phyloP scores from a whole-genome alignment of 2,113 vertebrate species.

The Chionodraco myersi region DNA sequence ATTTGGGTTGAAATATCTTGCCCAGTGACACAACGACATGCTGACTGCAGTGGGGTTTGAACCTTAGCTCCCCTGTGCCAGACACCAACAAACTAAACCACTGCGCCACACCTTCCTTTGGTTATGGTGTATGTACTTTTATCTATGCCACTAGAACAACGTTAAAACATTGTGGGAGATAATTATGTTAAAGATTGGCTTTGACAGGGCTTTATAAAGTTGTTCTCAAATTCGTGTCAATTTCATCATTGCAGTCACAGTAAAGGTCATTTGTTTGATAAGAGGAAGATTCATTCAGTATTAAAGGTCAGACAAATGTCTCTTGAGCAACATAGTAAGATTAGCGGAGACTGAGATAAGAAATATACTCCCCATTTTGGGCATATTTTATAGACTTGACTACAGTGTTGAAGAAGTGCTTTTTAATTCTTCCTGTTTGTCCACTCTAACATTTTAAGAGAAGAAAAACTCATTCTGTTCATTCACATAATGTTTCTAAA shows the following conservation, averaged over 20 bases:
- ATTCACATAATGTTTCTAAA: background rate
- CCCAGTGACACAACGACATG: too few relatives aligned
- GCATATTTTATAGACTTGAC: background rate
- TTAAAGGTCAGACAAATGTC: constrained; percentile 58
- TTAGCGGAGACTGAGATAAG: constrained; percentile 35
- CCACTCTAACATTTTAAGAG: background rate
- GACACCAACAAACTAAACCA: too few relatives aligned
- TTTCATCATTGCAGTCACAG: constrained; percentile 22
- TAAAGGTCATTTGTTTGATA: constrained; percentile 53
- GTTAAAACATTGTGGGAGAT: constrained; percentile 13
- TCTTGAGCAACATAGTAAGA: background rate
- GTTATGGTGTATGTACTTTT: background rate
- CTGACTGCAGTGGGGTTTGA: too few relatives aligned
- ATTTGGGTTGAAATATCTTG: too few relatives aligned
- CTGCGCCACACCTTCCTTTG: too few relatives aligned
- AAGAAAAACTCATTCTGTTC: background rate
- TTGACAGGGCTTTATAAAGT: background rate
- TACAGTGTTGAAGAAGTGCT: background rate
- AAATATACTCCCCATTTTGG: background rate
- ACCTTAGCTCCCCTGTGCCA: too few relatives aligned
- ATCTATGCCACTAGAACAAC: constrained; percentile 13
- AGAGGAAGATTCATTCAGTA: constrained; percentile 31
- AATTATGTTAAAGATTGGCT: constrained; percentile 25
- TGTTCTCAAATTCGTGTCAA: background rate
- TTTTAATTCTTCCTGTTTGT: background rate